Conservation (phyloP, 2,113 vertebrate species). For the Synodontis membranacea region DNA sequence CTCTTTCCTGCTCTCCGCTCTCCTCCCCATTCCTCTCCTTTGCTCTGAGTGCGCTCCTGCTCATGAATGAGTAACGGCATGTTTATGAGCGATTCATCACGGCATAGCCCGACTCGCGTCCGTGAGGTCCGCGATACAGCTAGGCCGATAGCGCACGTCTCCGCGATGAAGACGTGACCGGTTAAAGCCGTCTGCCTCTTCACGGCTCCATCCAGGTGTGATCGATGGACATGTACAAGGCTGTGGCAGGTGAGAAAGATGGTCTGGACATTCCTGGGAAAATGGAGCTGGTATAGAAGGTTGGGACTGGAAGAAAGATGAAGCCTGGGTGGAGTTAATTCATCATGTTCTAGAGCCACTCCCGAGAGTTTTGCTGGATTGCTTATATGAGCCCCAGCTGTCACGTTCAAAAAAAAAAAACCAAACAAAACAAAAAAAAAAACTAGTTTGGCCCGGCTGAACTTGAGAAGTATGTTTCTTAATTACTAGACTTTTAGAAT, state of each 20-base stretch:
- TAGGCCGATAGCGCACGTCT: slow-evolving; percentile 45
- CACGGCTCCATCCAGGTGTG: not conserved
- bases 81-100: slow-evolving; percentile 56
- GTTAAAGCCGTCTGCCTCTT: slow-evolving; percentile 28
- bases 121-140: slow-evolving; percentile 27
- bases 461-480: not conserved
- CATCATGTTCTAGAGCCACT: slow-evolving; percentile 9
- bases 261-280: not conserved
- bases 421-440: not conserved
- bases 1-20: not conserved
- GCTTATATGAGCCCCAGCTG: slow-evolving; percentile 3
- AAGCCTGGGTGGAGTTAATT: not conserved
- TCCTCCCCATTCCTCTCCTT: not conserved
- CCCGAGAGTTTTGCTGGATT: not conserved
- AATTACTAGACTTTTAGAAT: not conserved
- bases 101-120: slow-evolving; percentile 21
- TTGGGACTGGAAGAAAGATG: slow-evolving; percentile 15
- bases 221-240: not conserved
- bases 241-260: slow-evolving; percentile 3
- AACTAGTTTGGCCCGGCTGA: not conserved
- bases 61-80: slow-evolving; percentile 52
- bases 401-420: not conserved
- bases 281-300: not conserved
- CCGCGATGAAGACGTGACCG: slow-evolving; percentile 47
- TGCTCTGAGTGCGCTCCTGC: not conserved